Evolutionary conservation across 2,797 vertebrate species (phyloP).

Genomic region (Scolopax bukidnonensis): DNA sequence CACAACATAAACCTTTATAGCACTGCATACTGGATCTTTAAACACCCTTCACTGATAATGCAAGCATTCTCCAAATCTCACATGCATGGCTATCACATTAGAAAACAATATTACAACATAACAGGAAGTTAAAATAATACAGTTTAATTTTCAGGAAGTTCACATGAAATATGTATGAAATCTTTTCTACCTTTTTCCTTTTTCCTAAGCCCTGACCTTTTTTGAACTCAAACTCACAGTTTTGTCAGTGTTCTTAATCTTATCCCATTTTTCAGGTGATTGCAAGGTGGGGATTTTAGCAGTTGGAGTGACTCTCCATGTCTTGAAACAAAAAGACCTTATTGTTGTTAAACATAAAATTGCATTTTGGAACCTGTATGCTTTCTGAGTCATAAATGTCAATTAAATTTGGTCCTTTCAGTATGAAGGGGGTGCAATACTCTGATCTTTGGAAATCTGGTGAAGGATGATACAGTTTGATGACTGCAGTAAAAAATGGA

Average conservation of each 20-base stretch:
- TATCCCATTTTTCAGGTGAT: background rate
- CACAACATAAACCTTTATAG: background rate
- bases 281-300: background rate
- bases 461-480: background rate
- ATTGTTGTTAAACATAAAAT: background rate
- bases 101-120: background rate
- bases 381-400: background rate
- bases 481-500: background rate
- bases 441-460: background rate
- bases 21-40: background rate
- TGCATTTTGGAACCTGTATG: background rate
- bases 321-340: background rate
- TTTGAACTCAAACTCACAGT: background rate
- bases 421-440: background rate
- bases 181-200: background rate
- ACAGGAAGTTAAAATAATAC: background rate
- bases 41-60: background rate
- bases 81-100: background rate
- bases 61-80: background rate
- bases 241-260: background rate
- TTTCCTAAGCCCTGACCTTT: background rate
- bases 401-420: background rate
- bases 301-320: background rate
- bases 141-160: background rate
- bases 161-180: background rate